These are phyloP conservation scores for Brotula barbata DNA, from an alignment of 2,797 vertebrate species.

Conservation along the genomic window DNA sequence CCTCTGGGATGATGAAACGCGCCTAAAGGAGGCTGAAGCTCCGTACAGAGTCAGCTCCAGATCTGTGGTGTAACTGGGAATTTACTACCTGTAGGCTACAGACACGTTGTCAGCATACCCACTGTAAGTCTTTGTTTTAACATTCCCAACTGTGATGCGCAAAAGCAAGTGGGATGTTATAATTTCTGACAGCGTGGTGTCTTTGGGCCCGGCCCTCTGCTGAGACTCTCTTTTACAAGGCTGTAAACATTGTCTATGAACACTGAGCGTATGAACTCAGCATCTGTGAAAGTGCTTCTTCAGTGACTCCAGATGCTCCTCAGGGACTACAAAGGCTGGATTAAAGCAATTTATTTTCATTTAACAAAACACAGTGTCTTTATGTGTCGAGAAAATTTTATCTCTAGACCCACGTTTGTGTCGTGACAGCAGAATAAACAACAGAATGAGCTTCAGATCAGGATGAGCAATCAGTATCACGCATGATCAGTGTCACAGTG, in stretches of 20 bases:
- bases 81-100: constrained; percentile 15
- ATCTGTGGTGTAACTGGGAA: not conserved
- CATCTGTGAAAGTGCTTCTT: constrained; percentile 66
- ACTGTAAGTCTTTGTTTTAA: constrained; percentile 14
- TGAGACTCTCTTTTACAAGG: constrained; percentile 61
- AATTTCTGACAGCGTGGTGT: constrained; percentile 55
- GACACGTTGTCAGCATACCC: constrained; percentile 28
- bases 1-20: constrained; percentile 22
- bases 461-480: not conserved
- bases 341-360: constrained; percentile 49
- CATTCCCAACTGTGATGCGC: constrained; percentile 18
- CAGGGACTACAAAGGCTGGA: constrained; percentile 48
- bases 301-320: constrained; percentile 69
- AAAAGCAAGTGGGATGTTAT: constrained; percentile 42
- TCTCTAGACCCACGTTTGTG: not conserved
- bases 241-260: constrained; percentile 72
- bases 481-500: not conserved
- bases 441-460: constrained; percentile 10
- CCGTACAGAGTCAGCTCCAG: constrained; percentile 21
- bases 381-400: not conserved
- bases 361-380: constrained; percentile 23
- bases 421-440: constrained; percentile 20
- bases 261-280: constrained; percentile 60
- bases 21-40: constrained; percentile 10
- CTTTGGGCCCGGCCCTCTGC: constrained; percentile 46